phyloP scores from a whole-genome alignment of 2,797 vertebrate genomes.

The Manis crassicaudata region DNA sequence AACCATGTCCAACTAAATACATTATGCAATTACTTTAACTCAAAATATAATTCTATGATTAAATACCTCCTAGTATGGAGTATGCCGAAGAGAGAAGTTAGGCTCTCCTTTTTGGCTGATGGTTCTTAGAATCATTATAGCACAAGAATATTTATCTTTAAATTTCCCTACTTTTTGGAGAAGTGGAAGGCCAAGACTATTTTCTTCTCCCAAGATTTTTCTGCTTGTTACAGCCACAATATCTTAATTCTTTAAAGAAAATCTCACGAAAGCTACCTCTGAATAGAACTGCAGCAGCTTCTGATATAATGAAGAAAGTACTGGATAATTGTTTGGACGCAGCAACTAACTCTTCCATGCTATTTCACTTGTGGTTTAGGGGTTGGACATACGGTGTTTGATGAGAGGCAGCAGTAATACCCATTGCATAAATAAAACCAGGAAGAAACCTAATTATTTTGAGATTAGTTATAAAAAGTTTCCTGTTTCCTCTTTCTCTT shows the following conservation, averaged over 20 bases:
- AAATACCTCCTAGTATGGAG: not conserved
- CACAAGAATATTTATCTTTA: constrained; percentile 11
- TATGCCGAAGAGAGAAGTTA: not conserved
- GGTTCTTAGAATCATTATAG: not conserved
- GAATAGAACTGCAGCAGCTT: not conserved
- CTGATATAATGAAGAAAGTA: constrained; percentile 28
- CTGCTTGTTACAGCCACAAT: not conserved
- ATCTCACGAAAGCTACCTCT: not conserved
- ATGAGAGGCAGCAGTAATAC: not conserved
- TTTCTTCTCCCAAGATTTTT: not conserved
- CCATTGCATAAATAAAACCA: not conserved
- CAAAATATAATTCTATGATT: constrained; percentile 21
- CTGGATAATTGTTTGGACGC: not conserved
- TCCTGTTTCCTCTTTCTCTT: constrained; percentile 23
- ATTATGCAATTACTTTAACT: constrained; percentile 5
- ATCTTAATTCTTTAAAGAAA: constrained; percentile 48
- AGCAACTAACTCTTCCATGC: not conserved
- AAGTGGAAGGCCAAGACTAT: not conserved
- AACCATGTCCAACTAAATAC: constrained; percentile 13
- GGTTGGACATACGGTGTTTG: not conserved
- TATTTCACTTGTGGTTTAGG: not conserved
- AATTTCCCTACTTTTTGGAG: not conserved
- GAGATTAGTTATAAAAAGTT: not conserved
- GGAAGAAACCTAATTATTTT: not conserved
- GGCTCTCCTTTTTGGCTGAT: not conserved